Percentiles rank a stretch among this genome's conserved stretches.
These are phyloP conservation scores for Platerodrilus igneus DNA, from an alignment of 2,888 invertebrate genomes.

Conservation along the genomic window DNA sequence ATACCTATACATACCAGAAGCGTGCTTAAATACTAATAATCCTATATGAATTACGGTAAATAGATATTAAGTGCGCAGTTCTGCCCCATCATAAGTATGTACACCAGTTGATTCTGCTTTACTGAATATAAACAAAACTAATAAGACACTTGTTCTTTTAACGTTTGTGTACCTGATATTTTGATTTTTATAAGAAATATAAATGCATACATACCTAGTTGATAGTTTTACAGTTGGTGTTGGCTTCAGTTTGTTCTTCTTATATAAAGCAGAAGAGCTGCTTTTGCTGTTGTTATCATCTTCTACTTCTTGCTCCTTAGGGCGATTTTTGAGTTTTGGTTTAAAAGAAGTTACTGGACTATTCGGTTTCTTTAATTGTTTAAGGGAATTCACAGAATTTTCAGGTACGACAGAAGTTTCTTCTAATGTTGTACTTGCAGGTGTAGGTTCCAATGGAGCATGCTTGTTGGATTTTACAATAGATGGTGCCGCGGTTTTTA, in stretches of 20 bases:
- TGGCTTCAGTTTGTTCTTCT: slow-evolving; percentile 35
- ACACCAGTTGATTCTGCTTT: too few species aligned
- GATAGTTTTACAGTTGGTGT: slow-evolving; percentile 41
- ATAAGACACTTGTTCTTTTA: too few species aligned
- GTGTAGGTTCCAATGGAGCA: slow-evolving; percentile 62
- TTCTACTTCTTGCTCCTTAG: slow-evolving; percentile 42
- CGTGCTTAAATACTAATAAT: too few species aligned
- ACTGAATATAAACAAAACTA: too few species aligned
- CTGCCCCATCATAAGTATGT: too few species aligned
- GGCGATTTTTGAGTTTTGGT: slow-evolving; percentile 56
- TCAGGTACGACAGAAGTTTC: slow-evolving; percentile 55
- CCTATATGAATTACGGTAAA: too few species aligned
- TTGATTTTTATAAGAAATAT: background rate
- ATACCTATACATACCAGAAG: too few species aligned
- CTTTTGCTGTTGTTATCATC: slow-evolving; percentile 36
- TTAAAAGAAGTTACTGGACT: slow-evolving; percentile 42
- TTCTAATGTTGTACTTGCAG: slow-evolving; percentile 53
- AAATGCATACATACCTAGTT: slow-evolving; percentile 44
- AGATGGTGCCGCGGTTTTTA: slow-evolving; percentile 72
- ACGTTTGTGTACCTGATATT: too few species aligned
- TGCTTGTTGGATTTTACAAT: slow-evolving; percentile 48
- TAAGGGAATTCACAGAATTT: slow-evolving; percentile 50
- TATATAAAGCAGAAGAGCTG: slow-evolving; percentile 29
- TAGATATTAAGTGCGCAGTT: too few species aligned
- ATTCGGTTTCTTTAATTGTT: slow-evolving; percentile 53